phyloP scores from a whole-genome alignment of 2,113 vertebrate genomes.

The Peromyscus leucopus region DNA sequence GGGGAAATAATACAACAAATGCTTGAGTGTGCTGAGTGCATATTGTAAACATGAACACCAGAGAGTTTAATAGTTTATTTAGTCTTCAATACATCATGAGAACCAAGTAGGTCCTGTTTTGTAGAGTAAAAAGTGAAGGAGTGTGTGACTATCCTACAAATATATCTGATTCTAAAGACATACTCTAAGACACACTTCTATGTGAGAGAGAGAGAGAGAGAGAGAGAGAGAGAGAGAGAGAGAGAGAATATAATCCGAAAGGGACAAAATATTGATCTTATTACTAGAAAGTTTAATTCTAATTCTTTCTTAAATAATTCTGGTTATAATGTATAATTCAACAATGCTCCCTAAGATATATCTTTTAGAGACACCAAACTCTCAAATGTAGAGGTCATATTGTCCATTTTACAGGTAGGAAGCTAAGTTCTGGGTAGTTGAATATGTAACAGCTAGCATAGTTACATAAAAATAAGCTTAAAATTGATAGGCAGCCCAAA shows the following conservation, averaged over 20 bases:
- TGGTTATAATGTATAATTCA: background rate
- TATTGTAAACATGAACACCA: background rate
- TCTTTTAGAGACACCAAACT: background rate
- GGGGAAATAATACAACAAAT: background rate
- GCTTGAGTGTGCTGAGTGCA: background rate
- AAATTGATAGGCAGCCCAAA: background rate
- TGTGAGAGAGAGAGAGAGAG: background rate
- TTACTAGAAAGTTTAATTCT: slow-evolving; percentile 37
- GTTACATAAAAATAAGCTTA: background rate
- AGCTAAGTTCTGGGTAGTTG: background rate
- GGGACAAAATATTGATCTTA: background rate
- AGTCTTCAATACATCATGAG: background rate
- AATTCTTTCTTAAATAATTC: background rate
- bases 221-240: background rate
- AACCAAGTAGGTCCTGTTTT: background rate
- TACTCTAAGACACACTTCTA: background rate
- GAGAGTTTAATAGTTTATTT: background rate
- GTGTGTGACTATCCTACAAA: background rate
- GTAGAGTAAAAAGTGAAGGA: background rate
- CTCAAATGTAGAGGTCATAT: background rate
- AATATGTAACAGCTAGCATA: background rate
- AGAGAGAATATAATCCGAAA: background rate
- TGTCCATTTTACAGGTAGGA: background rate
- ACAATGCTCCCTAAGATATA: background rate
- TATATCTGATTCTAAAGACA: background rate